These are phyloP conservation scores for Drosophila prostipennis DNA, from an alignment of 2,888 invertebrate genomes.

Conservation along the genomic window DNA sequence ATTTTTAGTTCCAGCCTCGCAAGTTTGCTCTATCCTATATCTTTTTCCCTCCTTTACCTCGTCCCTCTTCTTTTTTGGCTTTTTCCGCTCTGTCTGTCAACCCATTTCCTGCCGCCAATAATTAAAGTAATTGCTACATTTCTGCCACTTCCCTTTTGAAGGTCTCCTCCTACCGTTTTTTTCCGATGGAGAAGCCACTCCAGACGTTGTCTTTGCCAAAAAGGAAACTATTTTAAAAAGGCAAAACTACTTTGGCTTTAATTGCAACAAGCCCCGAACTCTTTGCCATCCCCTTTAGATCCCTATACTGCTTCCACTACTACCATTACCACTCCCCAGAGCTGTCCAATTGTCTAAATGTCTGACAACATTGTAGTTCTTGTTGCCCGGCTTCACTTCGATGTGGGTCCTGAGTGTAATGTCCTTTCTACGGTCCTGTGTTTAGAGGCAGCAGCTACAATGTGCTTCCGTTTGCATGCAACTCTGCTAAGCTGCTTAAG, in stretches of 20 bases:
- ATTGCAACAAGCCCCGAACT: conserved; percentile 67
- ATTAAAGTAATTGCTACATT: conserved; percentile 79
- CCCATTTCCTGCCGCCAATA: conserved; percentile 78
- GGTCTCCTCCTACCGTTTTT: conserved; percentile 7
- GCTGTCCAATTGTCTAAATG: conserved; percentile 55
- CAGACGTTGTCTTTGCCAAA: conserved; percentile 62
- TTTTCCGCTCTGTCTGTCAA: conserved; percentile 66
- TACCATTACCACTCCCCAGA: conserved; percentile 49
- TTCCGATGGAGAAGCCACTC: conserved; percentile 13
- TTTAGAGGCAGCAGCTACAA: conserved; percentile 48
- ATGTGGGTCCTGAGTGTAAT: conserved; percentile 66
- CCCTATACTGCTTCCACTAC: conserved; percentile 1
- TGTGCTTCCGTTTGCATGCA: conserved; percentile 73
- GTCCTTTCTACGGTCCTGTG: conserved; percentile 57
- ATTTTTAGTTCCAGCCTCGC: conserved; percentile 10
- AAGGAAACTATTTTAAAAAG: conserved; percentile 78
- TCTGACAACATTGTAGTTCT: conserved; percentile 63
- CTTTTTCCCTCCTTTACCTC: conserved; percentile 3
- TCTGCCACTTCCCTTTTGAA: conserved; percentile 71
- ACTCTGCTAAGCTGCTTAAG: conserved; percentile 72
- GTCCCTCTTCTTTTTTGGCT: conserved; percentile 8
- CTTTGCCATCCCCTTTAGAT: conserved; percentile 10
- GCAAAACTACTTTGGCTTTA: conserved; percentile 78
- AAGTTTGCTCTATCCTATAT: conserved; percentile 17
- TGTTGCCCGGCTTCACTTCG: conserved; percentile 38